Base-by-base conservation (phyloP, 2,888 invertebrate genomes). In the Ephialtes manifestator region DNA sequence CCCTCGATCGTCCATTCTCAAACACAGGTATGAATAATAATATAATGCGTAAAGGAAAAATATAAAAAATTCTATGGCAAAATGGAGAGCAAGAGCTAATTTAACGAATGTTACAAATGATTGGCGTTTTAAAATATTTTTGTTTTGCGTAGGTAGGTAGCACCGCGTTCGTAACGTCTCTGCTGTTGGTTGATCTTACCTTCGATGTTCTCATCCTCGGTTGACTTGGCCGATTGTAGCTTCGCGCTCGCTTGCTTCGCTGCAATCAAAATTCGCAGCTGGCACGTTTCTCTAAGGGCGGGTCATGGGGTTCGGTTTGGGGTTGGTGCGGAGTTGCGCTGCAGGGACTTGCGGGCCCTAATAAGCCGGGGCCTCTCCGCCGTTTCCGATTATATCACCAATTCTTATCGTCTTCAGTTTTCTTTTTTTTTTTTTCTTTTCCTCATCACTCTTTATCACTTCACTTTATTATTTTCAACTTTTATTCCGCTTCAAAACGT, bases 211-310 rank as follows among this genome's bases (percentile, higher is more conserved):
- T 94, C 94, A 92, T 94, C 94, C 93, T 94, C 94, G 89, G 92
- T 93, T 89, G 94, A 94, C 92, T 94, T 94, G 92, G 94, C 92
- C 90, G 94, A 93, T 92, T 94, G 94, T 90, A 94, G 93, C 92
- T 93, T 94, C 91, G 93, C 92, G 92, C 90, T 93, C 92, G 92
- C 90, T 93, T 94, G 93, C 90, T 92, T 94, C 89, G 93, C 94
- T 94, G 94, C 91, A 94, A 94, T 92, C 91, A 93, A 93, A 93
- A 92, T 93, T 93, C 91, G 93, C 92, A 93, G 91, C 92, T 94
- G 92, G 91, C 92, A 93, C 92, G 91, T 92, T 89, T 89, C 88
- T 92, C 89, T 89, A 82, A 85, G 79, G 85, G 72, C 63, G 81
- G 79, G 70, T 10, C 74, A 78, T 68, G 83, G 80, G 60, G 80